Base-by-base conservation (phyloP, 2,888 invertebrate genomes). In the Leptinotarsa peninsularis region DNA sequence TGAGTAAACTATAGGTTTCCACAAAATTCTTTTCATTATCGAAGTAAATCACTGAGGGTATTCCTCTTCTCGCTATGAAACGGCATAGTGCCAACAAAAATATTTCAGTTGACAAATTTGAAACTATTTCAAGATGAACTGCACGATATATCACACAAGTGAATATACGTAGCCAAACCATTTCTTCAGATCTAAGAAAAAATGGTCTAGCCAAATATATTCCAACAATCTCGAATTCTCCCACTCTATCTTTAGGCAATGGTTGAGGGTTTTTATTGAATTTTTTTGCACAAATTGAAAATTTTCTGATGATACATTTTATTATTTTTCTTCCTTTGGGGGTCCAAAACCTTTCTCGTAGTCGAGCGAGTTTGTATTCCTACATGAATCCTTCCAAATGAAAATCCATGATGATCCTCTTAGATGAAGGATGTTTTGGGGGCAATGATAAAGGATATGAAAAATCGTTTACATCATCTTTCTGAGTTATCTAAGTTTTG, bases 131-230 rank as follows among this genome's bases (percentile, higher is more conserved):
- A 4, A 67, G 7, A 23, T 49, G 67, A 21, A 49, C 21, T 18
- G 66, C 66, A 33, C 49, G 23, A 49, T 66, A 43, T 15, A 7
- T 43, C 18, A 17, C 18, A 66, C 49, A 43, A 21, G 66, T 27
- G n/a, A 49, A 66, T 43, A 66, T n/a, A 66, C 43, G 4, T 18
- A 66, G 5, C 43, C 17, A 66, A 14, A 66, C n/a, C 4, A 0
- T 17, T 17, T n/a, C 43, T 43, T 49, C 18, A 13, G 33, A 43
- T 33, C 66, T 27, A 4, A 66, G 49, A 18, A 18, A 43, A 13
- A 21, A 43, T 43, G 66, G 66, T 66, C 49, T 33, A 66, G 18
- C n/a, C 17, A 17, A 49, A 66, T n/a, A 49, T n/a, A 66, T 17
- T 2, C 4, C 49, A 4, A 49, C 66, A 10, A 66, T n/a, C 7